phyloP scores from a whole-genome alignment of 2,888 invertebrate genomes.

The Meliscaeva auricollis region DNA sequence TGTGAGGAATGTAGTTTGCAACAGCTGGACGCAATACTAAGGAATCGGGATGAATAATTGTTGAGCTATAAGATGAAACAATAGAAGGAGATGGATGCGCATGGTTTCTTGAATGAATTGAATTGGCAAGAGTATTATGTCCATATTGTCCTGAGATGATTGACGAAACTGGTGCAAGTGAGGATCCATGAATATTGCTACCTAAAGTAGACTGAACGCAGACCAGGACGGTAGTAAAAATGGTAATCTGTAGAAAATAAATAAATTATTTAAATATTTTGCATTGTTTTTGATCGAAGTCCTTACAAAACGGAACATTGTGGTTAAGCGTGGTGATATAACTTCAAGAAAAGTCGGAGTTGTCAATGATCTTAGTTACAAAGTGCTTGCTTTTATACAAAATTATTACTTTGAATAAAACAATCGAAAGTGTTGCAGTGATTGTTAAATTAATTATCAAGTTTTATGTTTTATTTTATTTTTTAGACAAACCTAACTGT shows the following conservation, averaged over 20 bases:
- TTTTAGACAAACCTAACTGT: no score
- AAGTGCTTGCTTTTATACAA: constrained; percentile 3
- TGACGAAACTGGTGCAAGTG: constrained; percentile 2
- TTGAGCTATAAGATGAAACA: constrained; percentile 16
- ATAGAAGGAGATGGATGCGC: constrained; percentile 29
- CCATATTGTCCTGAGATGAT: constrained; percentile 22
- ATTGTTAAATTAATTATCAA: no score
- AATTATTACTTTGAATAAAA: neutral
- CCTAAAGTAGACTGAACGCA: constrained; percentile 33
- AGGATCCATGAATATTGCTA: constrained; percentile 20
- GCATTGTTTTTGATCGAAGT: neutral
- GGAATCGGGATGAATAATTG: constrained; percentile 14
- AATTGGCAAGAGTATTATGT: constrained; percentile 19
- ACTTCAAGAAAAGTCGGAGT: neutral
- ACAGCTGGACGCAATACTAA: constrained; percentile 23
- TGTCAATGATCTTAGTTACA: neutral
- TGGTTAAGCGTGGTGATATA: neutral
- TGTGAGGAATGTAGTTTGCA: constrained; percentile 8
- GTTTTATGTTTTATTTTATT: no score
- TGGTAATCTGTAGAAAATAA: constrained; percentile 31
- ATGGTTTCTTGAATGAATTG: constrained; percentile 23
- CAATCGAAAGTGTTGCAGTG: no score
- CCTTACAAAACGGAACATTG: constrained; percentile 49
- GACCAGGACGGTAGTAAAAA: constrained; percentile 29
- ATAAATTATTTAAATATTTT: neutral